phyloP scores from a whole-genome alignment of 2,797 vertebrate species.

The Sebastes cheni region DNA sequence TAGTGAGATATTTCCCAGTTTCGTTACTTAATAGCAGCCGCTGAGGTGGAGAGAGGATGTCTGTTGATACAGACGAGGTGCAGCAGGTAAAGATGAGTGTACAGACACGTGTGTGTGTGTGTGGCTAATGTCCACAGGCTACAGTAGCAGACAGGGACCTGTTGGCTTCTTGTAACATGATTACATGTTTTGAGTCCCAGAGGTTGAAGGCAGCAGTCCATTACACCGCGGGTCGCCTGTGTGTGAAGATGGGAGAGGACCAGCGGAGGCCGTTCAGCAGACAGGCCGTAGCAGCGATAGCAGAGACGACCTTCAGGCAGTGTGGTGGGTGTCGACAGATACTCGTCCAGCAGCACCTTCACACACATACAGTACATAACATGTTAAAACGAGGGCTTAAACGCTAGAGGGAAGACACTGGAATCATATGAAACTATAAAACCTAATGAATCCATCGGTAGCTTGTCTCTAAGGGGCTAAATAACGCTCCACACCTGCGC shows the following conservation, averaged over 20 bases:
- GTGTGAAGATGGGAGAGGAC: conserved; percentile 78
- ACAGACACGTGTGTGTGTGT: neutral
- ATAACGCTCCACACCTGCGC: too few relatives aligned
- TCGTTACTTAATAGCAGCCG: neutral
- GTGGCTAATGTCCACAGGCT: neutral
- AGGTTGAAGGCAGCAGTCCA: conserved; percentile 91
- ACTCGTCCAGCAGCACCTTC: neutral
- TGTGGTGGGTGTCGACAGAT: conserved; percentile 81
- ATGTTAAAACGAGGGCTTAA: too few relatives aligned
- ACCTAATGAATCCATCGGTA: too few relatives aligned
- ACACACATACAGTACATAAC: rapidly evolving
- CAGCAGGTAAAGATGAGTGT: conserved; percentile 46
- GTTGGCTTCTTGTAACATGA: neutral
- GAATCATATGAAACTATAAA: too few relatives aligned
- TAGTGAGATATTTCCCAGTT: neutral
- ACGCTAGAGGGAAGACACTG: too few relatives aligned
- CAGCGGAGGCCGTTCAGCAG: conserved; percentile 82
- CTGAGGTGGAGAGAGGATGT: conserved; percentile 52
- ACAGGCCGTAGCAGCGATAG: conserved; percentile 86
- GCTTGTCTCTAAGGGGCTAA: too few relatives aligned
- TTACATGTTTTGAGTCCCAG: conserved; percentile 68
- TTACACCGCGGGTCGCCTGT: conserved; percentile 86
- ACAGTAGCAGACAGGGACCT: rapidly evolving
- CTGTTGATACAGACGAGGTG: conserved; percentile 53
- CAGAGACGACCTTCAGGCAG: conserved; percentile 91